Evolutionary conservation across 2,888 invertebrate species (phyloP), one percentile per base, ranked within the genome.

Genomic region (Tuta absoluta): DNA sequence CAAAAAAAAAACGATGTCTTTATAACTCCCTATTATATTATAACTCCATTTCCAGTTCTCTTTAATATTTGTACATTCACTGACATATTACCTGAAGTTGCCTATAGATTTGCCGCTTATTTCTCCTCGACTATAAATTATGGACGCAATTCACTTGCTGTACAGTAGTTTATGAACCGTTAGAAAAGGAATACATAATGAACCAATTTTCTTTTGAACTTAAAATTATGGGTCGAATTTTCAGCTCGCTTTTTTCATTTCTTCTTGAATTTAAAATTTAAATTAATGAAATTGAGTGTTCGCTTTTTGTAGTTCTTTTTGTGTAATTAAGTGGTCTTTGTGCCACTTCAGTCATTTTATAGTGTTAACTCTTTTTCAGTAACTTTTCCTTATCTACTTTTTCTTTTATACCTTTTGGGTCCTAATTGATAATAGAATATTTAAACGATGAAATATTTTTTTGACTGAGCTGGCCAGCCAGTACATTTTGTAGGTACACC

Each of bases 121-220:
- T 45, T 45, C 45, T 45, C 45, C 5, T 2, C 1, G 41, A 14
- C 3, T 17, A 7, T 45, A 45, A 45, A 45, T 45, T 45, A 45
- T 45, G 45, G n/a, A 41, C 41, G 41, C 12, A 41, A n/a, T 41
- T n/a, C 41, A 33, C 33, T 14, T 14, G 45, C n/a, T 45, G 45
- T n/a, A 45, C 7, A 33, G 8, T 33, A 33, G 33, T 33, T 33
- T 33, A 17, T 45, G 3, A 7, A 11, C 45, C 45, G 45, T 17
- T 45, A 45, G 23, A 53, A 53, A 53, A 24, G 51, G 51, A 53
- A 53, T 53, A 53, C 23, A 12, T 53, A 53, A 53, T 23, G 51
- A 53, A 53, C 21, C 12, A 53, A 53, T 53, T 53, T 23, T 14
- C 51, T 23, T 53, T 53, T 53, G 51, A 53, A 53, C 24, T 14